Evolutionary conservation across 2,888 invertebrate species (phyloP).

Genomic region (Tanytarsus gracilentus): DNA sequence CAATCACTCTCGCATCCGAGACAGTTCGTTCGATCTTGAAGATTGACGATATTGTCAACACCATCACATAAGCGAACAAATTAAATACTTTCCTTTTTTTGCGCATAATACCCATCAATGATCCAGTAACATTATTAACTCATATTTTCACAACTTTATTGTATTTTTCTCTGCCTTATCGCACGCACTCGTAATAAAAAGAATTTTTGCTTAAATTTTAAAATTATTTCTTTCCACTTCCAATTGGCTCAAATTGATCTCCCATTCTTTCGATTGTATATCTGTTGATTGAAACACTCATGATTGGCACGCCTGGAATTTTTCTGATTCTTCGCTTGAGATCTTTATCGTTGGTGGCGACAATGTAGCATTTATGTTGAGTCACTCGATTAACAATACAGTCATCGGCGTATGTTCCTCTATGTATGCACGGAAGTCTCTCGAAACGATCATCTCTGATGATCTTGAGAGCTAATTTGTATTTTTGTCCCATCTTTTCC

Average conservation of each 20-base stretch:
- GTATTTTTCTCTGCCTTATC: no score
- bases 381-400: conserved; percentile 92
- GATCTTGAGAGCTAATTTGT: conserved; percentile 86
- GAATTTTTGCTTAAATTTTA: neutral
- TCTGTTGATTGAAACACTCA: conserved; percentile 88
- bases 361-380: conserved; percentile 98
- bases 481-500: conserved; percentile 93
- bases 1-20: conserved; percentile 89
- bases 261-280: conserved; percentile 98
- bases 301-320: conserved; percentile 97
- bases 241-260: conserved; percentile 72
- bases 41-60: conserved; percentile 90
- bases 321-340: conserved; percentile 90
- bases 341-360: conserved; percentile 98
- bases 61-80: conserved; percentile 23
- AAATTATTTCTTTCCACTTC: neutral
- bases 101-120: neutral
- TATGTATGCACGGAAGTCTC: conserved; percentile 85
- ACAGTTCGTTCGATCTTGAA: conserved; percentile 96
- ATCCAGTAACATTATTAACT: neutral
- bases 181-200: no score
- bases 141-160: no score
- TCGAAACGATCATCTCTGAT: conserved; percentile 93
- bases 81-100: neutral
- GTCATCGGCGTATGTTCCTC: conserved; percentile 98